Percentiles rank a stretch among this genome's conserved stretches.
Evolutionary conservation across 2,888 invertebrate species (phyloP).

Genomic region (Dynastes maya): DNA sequence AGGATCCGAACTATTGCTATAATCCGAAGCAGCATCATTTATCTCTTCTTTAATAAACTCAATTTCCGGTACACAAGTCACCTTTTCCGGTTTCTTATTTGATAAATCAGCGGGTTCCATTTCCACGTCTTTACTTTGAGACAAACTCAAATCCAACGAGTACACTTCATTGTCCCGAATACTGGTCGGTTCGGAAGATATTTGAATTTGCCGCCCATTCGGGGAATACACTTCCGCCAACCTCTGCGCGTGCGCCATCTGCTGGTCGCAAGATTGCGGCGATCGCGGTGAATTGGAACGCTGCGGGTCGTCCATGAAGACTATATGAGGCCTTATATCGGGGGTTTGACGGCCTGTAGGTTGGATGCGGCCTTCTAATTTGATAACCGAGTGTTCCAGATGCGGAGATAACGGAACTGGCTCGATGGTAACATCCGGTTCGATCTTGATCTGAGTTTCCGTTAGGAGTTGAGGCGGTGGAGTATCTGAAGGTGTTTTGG

Average conservation of each 20-base stretch:
- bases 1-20: slow-evolving; percentile 83
- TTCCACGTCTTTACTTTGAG: slow-evolving; percentile 51
- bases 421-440: slow-evolving; percentile 58
- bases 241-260: slow-evolving; percentile 51
- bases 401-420: slow-evolving; percentile 44
- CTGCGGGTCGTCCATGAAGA: slow-evolving; percentile 1
- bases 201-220: slow-evolving; percentile 38
- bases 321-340: slow-evolving; percentile 23
- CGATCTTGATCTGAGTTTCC: slow-evolving; percentile 57
- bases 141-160: slow-evolving; percentile 39
- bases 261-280: slow-evolving; percentile 8
- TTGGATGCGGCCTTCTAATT: background rate
- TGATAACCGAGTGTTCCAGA: slow-evolving; percentile 49
- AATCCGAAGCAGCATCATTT: slow-evolving; percentile 69
- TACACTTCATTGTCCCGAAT: slow-evolving; percentile 7
- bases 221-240: slow-evolving; percentile 22
- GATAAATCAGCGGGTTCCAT: slow-evolving; percentile 68
- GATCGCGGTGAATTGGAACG: slow-evolving; percentile 42
- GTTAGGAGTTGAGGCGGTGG: slow-evolving; percentile 45
- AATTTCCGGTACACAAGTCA: slow-evolving; percentile 68
- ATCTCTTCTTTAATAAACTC: slow-evolving; percentile 68
- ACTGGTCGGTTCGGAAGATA: background rate
- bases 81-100: slow-evolving; percentile 66
- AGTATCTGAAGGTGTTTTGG: slow-evolving; percentile 7
- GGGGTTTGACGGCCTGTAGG: background rate